Base-by-base conservation (phyloP, 2,113 vertebrate genomes). In the Psilopogon haemacephalus region DNA sequence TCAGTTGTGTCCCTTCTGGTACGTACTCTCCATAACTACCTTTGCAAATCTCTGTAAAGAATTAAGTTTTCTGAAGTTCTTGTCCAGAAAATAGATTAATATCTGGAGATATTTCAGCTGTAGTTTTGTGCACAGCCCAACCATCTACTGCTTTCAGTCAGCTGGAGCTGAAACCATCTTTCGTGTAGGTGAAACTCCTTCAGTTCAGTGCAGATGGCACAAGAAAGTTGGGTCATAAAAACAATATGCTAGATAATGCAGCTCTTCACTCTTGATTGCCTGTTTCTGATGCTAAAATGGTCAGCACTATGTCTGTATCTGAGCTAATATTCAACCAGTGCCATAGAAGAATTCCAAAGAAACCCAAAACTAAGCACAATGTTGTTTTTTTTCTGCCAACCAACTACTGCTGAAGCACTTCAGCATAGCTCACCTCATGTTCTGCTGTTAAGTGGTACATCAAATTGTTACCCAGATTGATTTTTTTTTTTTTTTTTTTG, bases 1-100 rank as follows among this genome's bases (percentile, higher is more conserved):
- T 99, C 99, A 60, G 89, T 99, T 35, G 97, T 98, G 81, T 98
- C 98, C 55, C 99, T 99, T 95, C 97, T 99, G 94, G 99, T 99
- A 98, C 96, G 99, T 98, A 83, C 86, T 38, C n/a, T 5, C 15
- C 73, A 11, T 26, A 32, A 38, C 12, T 21, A 62, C 16, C 6
- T 30, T 56, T 55, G 11, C 58, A 71, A 81, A 55, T 64, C 56
- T 30, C 12, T 64, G n/a, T n/a, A 18, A 55, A 82, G 28, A 59
- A 4, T 13, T 13, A 44, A 33, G 6, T 55, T 90, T 87, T 55
- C 20, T 78, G 48, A 77, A 64, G 58, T 27, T 81, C 62, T 70
- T 56, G 8, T 68, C 69, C 48, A 48, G 46, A 40, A 73, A 82
- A 17, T 44, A 5, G 1, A 7, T 33, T 24, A 3, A 5, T 27